A percentile compares a stretch with the other conserved stretches of the same genome.
These are phyloP conservation scores for Caenorhabditis sp. DNA, from an alignment of 2,888 invertebrate species.

Conservation along the genomic window DNA sequence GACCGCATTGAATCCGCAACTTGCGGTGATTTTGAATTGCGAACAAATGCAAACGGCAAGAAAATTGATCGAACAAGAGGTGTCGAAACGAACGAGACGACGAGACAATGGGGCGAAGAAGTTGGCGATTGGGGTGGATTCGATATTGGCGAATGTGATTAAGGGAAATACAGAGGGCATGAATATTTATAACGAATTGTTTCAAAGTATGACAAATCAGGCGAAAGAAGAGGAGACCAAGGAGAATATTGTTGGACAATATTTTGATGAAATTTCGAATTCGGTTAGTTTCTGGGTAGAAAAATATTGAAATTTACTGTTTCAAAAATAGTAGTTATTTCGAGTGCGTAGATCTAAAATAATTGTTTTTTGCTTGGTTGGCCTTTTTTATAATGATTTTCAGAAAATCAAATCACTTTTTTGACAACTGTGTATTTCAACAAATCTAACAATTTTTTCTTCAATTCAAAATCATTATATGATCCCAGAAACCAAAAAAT, in stretches of 20 bases:
- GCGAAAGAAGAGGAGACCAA: constrained; percentile 16
- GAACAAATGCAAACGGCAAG: constrained; percentile 54
- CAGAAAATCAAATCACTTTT: too few relatives aligned
- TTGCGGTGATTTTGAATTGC: constrained; percentile 52
- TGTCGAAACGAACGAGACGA: constrained; percentile 10
- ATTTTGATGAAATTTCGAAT: constrained; percentile 47
- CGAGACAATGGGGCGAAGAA: constrained; percentile 36
- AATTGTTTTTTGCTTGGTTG: too few relatives aligned
- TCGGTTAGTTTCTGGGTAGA: constrained; percentile 9
- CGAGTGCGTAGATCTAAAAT: too few relatives aligned
- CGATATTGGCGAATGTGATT: constrained; percentile 57
- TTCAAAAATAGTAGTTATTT: too few relatives aligned
- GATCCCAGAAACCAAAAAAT: too few relatives aligned
- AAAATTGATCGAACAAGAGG: constrained; percentile 47
- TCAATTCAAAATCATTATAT: too few relatives aligned
- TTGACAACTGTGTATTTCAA: too few relatives aligned
- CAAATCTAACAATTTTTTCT: too few relatives aligned
- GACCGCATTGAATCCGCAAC: constrained; percentile 64
- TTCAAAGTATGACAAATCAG: constrained; percentile 17
- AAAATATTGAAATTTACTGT: too few relatives aligned
- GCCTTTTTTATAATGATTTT: too few relatives aligned
- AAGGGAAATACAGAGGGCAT: constrained; percentile 28
- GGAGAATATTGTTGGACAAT: constrained; percentile 39
- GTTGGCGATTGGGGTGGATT: constrained; percentile 55
- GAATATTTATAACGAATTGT: constrained; percentile 29